A percentile compares a stretch with the other conserved stretches of the same genome.
phyloP scores from a whole-genome alignment of 1,140 invertebrate genomes.

The Varroa destructor region DNA sequence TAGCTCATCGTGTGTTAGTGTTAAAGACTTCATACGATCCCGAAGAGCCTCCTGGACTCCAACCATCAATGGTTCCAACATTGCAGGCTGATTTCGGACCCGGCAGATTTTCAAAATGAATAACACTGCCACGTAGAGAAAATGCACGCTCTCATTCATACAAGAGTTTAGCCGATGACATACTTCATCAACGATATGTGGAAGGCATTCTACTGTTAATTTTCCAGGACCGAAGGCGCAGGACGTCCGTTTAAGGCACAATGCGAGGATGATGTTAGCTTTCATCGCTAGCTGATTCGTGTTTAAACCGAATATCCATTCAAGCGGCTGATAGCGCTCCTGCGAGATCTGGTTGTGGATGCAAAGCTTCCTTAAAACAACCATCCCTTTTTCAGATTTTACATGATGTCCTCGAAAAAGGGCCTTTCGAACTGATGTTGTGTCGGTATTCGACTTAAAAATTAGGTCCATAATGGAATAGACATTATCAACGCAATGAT shows the following conservation, averaged over 20 bases:
- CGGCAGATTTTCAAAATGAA: slow-evolving; percentile 3
- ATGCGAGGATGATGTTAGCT: slow-evolving; percentile 13
- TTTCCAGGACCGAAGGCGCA: slow-evolving; percentile 1
- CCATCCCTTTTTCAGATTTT: background rate
- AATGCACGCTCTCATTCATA: background rate
- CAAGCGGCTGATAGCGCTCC: background rate
- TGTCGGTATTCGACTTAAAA: background rate
- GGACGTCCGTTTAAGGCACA: slow-evolving; percentile 13
- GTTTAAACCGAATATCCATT: slow-evolving; percentile 7
- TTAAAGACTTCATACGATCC: background rate
- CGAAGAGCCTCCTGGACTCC: background rate
- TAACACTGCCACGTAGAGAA: slow-evolving; percentile 7
- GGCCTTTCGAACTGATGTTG: background rate
- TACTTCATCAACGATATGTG: background rate
- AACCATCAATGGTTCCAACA: slow-evolving; percentile 12
- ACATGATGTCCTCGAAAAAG: slow-evolving; percentile 8
- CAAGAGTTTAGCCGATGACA: background rate
- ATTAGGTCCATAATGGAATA: slow-evolving; percentile 5
- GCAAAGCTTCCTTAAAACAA: slow-evolving; percentile 5
- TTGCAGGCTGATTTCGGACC: background rate
- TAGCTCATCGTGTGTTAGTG: background rate
- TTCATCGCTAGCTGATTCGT: slow-evolving; percentile 10
- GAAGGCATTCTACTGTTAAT: slow-evolving; percentile 3
- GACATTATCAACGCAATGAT: slow-evolving; percentile 1
- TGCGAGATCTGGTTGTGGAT: background rate